Evolutionary conservation across 2,113 vertebrate genomes (phyloP).

Genomic region (Chaetura pelagica): DNA sequence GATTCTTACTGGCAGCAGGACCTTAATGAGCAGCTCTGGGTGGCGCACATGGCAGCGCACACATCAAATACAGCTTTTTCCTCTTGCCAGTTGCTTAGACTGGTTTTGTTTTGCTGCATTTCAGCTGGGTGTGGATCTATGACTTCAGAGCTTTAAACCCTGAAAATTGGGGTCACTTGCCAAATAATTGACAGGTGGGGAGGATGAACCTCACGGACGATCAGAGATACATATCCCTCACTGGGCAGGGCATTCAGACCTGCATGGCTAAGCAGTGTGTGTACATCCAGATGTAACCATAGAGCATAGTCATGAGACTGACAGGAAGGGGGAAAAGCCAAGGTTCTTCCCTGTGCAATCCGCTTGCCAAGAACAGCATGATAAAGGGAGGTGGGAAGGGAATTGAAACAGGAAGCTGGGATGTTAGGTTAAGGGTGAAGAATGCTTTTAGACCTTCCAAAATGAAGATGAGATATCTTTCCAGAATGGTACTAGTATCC

Average conservation of each 20-base stretch:
- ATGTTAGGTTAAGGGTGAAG: background rate
- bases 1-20: background rate
- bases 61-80: background rate
- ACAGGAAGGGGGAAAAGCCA: background rate
- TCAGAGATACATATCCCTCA: background rate
- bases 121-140: background rate
- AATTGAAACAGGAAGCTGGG: background rate
- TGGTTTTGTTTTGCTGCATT: slow-evolving; percentile 14
- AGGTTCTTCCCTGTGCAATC: background rate
- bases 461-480: background rate
- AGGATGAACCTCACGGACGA: background rate
- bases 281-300: background rate
- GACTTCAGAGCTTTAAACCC: background rate
- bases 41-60: background rate
- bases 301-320: background rate
- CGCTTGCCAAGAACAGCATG: background rate
- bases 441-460: background rate
- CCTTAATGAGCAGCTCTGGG: background rate
- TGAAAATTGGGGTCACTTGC: background rate
- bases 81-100: background rate
- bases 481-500: background rate
- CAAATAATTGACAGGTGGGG: background rate
- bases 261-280: background rate
- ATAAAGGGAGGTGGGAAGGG: background rate
- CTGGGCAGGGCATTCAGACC: background rate